These are phyloP conservation scores for Uloborus diversus DNA, from an alignment of 1,140 invertebrate species.

Conservation along the genomic window DNA sequence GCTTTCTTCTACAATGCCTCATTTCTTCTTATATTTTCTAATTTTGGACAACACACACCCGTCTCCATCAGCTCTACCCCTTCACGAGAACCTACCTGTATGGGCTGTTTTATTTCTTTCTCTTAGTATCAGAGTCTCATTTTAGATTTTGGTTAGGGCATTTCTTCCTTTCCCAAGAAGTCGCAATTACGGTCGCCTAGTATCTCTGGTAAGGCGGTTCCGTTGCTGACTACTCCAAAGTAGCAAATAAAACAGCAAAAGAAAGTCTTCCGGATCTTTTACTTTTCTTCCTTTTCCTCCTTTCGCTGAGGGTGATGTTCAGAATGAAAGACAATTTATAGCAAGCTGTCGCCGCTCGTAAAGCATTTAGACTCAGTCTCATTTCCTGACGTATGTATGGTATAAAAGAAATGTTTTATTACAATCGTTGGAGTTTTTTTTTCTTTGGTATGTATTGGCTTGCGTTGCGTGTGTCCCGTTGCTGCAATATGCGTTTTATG, in stretches of 20 bases:
- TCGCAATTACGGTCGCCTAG: slow-evolving; percentile 26
- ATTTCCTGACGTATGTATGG: slow-evolving; percentile 40
- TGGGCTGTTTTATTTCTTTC: slow-evolving; percentile 2
- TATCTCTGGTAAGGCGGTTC: slow-evolving; percentile 9
- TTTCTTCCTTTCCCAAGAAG: not conserved
- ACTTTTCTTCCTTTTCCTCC: not conserved
- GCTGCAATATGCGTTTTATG: no score
- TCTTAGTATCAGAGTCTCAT: not conserved
- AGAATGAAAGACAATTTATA: slow-evolving; percentile 50
- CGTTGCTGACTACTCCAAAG: not conserved
- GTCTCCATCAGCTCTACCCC: no score
- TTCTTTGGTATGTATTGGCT: no score
- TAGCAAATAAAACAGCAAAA: slow-evolving; percentile 5
- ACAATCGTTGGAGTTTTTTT: slow-evolving; percentile 3
- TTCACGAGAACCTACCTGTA: no score
- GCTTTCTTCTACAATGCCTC: no score
- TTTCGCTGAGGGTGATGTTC: slow-evolving; percentile 11
- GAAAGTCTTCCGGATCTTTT: slow-evolving; percentile 6
- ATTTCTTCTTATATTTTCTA: no score
- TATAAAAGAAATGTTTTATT: slow-evolving; percentile 47
- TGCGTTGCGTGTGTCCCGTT: no score
- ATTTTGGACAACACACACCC: no score
- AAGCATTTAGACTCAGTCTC: slow-evolving; percentile 43
- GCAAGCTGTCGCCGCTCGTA: slow-evolving; percentile 50
- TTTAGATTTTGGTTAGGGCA: not conserved